Evolutionary conservation across 1,140 invertebrate genomes (phyloP).

Genomic region (Bombus haemorrhoidalis): DNA sequence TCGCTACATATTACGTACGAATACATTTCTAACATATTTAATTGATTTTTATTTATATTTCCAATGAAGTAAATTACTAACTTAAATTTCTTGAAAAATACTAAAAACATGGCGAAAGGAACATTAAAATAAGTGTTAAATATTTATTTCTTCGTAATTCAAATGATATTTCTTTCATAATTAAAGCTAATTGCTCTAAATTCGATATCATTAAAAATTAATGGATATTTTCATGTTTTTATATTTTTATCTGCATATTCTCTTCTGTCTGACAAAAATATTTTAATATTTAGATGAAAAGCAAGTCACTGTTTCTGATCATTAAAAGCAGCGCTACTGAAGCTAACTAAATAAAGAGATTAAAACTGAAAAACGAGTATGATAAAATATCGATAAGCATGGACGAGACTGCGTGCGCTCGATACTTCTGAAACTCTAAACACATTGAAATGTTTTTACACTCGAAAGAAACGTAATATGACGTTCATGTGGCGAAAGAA

Average conservation of each 20-base stretch:
- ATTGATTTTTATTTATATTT: neutral
- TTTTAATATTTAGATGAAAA: conserved; percentile 24
- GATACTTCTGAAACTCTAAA: conserved; percentile 27
- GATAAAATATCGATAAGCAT: conserved; percentile 27
- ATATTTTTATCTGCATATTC: neutral
- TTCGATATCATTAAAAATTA: neutral
- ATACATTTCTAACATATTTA: neutral
- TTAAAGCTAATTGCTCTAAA: neutral
- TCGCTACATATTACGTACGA: neutral
- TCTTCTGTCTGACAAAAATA: neutral
- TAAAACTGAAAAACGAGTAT: conserved; percentile 13
- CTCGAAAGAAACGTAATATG: conserved; percentile 19
- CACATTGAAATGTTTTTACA: conserved; percentile 4
- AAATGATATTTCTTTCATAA: too few relatives aligned
- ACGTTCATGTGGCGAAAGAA: conserved; percentile 6
- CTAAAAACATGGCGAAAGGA: neutral
- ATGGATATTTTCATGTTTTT: neutral
- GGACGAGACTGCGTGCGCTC: conserved; percentile 28
- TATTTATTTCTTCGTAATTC: too few relatives aligned
- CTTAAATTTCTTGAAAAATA: too few relatives aligned
- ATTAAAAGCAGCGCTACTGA: conserved; percentile 76
- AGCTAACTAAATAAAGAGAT: conserved; percentile 68
- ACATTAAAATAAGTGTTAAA: too few relatives aligned
- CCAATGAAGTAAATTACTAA: neutral
- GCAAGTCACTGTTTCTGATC: conserved; percentile 37